phyloP scores from a whole-genome alignment of 2,113 vertebrate species.

The Aspidoscelis tigris region DNA sequence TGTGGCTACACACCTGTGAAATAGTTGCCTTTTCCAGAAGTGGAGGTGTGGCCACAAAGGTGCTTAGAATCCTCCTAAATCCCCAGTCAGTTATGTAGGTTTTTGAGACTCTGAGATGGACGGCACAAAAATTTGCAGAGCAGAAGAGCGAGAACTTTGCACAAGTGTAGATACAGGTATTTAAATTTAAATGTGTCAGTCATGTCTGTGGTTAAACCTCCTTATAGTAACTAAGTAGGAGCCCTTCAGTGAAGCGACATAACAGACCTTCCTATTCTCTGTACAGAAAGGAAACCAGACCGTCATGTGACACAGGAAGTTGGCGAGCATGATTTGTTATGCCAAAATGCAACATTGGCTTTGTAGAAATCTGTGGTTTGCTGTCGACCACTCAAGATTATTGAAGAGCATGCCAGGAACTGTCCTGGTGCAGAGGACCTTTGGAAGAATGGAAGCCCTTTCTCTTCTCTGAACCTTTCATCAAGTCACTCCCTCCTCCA shows the following conservation, averaged over 20 bases:
- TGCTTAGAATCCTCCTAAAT: neutral
- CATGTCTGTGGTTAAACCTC: neutral
- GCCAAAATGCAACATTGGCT: neutral
- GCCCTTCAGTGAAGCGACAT: too few species aligned
- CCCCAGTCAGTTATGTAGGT: neutral
- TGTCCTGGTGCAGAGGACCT: neutral
- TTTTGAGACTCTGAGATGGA: neutral
- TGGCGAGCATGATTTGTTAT: neutral
- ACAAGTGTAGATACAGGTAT: neutral
- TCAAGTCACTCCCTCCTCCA: neutral
- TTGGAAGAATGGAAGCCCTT: neutral
- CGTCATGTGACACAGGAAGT: neutral
- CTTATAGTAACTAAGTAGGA: neutral
- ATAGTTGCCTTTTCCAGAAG: neutral
- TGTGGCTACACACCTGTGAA: too few species aligned
- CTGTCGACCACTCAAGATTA: neutral
- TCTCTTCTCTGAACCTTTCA: neutral
- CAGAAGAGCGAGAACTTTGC: neutral
- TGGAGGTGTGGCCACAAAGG: too few species aligned
- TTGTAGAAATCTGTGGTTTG: neutral
- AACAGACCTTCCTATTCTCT: rapidly evolving
- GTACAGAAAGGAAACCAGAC: neutral
- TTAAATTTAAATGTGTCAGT: neutral
- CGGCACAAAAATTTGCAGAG: too few species aligned
- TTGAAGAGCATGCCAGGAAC: too few species aligned